These are phyloP conservation scores for Platyura marginata DNA, from an alignment of 1,140 invertebrate genomes.

Conservation along the genomic window DNA sequence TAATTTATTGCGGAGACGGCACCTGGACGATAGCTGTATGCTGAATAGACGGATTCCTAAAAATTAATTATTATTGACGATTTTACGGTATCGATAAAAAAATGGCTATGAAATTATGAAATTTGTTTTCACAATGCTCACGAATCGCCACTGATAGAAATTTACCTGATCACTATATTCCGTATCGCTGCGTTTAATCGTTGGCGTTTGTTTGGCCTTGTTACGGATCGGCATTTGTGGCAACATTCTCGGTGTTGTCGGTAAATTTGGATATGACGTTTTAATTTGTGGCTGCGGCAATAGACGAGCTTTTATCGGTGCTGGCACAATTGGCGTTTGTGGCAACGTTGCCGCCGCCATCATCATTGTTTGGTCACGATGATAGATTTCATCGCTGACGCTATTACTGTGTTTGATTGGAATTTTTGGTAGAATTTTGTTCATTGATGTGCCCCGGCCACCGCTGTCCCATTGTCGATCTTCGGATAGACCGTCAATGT, in stretches of 20 bases:
- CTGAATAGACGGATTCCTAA: background rate
- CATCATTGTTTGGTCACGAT: background rate
- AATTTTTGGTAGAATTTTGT: conserved; percentile 10
- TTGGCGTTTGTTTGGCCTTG: background rate
- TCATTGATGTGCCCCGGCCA: conserved; percentile 19
- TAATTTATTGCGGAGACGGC: conserved; percentile 23
- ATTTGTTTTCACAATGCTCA: no score
- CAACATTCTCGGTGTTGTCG: conserved; percentile 20
- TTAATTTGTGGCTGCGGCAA: conserved; percentile 18
- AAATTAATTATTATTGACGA: no score
- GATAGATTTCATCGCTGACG: conserved; percentile 12
- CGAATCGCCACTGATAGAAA: no score
- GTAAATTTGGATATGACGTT: conserved; percentile 15
- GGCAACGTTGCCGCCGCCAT: conserved; percentile 11
- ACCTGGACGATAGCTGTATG: background rate
- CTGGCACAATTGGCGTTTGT: conserved; percentile 10
- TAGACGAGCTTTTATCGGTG: conserved; percentile 15
- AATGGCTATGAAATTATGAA: no score
- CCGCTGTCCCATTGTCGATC: conserved; percentile 50
- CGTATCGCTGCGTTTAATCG: background rate
- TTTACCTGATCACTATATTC: background rate
- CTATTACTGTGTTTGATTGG: conserved; percentile 9
- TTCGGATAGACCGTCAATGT: conserved; percentile 20
- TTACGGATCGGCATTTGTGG: conserved; percentile 2
- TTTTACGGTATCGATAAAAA: no score